phyloP scores from a whole-genome alignment of 2,113 vertebrate species.

The Centropus bengalensis region DNA sequence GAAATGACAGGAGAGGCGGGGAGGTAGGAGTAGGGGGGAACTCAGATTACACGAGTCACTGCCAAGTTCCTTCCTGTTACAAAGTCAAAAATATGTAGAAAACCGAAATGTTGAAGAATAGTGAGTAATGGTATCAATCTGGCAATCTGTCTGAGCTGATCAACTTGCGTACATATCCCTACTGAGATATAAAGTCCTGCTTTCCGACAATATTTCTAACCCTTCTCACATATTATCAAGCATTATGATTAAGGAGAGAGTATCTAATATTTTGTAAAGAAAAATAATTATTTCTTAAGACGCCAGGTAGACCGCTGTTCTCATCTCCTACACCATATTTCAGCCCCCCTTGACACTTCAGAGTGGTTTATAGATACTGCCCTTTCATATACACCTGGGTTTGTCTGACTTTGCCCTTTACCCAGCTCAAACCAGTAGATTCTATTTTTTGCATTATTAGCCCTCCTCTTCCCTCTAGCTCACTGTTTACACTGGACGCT shows the following conservation, averaged over 20 bases:
- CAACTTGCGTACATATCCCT: background rate
- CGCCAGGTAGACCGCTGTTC: background rate
- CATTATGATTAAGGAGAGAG: background rate
- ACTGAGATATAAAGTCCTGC: background rate
- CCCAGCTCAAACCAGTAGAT: background rate
- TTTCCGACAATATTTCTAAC: background rate
- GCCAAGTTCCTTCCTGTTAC: background rate
- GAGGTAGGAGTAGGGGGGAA: background rate
- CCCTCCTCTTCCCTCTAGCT: background rate
- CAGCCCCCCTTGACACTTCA: background rate
- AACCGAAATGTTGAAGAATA: background rate
- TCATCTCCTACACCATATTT: background rate
- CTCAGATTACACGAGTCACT: background rate
- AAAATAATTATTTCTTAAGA: background rate
- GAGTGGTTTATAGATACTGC: background rate
- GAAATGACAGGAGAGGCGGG: background rate
- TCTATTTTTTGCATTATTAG: background rate
- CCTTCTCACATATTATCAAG: background rate
- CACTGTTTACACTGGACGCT: background rate
- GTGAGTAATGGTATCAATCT: background rate
- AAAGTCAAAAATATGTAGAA: slow-evolving; percentile 3
- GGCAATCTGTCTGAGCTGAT: background rate
- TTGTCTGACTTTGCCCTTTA: background rate
- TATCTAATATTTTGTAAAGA: background rate
- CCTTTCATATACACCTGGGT: background rate